Evolutionary conservation across 2,797 vertebrate genomes (phyloP).

Genomic region (Knipowitschia caucasica): DNA sequence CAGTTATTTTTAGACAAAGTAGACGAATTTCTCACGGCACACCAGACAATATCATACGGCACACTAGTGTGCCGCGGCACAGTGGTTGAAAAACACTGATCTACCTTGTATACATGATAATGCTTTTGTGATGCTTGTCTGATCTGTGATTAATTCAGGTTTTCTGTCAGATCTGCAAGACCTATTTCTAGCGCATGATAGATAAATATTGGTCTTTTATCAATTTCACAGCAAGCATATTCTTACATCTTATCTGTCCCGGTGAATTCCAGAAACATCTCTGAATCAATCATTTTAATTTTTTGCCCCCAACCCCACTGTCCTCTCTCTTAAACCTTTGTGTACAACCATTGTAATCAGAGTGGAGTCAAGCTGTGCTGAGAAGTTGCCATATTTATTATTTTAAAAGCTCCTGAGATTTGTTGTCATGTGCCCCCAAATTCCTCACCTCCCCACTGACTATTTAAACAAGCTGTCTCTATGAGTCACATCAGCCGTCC

Average conservation of each 20-base stretch:
- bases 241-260: not conserved
- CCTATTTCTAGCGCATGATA: not conserved
- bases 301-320: slow-evolving; percentile 4
- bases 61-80: too few species aligned
- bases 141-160: not conserved
- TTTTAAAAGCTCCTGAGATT: slow-evolving; percentile 17
- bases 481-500: slow-evolving; percentile 12
- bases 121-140: not conserved
- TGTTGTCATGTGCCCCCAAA: slow-evolving; percentile 16
- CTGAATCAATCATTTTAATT: slow-evolving; percentile 8
- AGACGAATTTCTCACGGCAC: too few species aligned
- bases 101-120: too few species aligned
- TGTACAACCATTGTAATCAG: slow-evolving; percentile 8
- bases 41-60: too few species aligned
- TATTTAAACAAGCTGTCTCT: slow-evolving; percentile 20
- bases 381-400: slow-evolving; percentile 32
- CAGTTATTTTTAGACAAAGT: too few species aligned
- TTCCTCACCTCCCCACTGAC: slow-evolving; percentile 18
- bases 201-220: not conserved
- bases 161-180: not conserved
- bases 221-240: not conserved
- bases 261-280: not conserved
- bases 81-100: too few species aligned
- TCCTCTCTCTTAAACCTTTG: slow-evolving; percentile 13
- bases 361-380: slow-evolving; percentile 11